Evolutionary conservation across 2,113 vertebrate species (phyloP), one percentile per base, ranked within the genome.

Genomic region (Zosterops lateralis): DNA sequence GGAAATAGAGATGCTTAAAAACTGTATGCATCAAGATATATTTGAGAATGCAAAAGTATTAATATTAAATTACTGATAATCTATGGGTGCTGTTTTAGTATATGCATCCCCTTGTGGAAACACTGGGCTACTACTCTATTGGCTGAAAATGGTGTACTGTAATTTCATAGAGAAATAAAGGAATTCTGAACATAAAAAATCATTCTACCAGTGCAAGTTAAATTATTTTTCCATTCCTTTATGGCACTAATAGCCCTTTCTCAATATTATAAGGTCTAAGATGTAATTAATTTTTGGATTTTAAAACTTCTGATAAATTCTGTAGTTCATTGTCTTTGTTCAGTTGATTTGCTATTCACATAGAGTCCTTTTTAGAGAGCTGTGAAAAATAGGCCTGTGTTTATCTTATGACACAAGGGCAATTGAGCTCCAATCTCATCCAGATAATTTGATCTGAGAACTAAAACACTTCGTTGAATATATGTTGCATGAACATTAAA

Each of bases 361-460:
- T 17, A 31, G 4, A 66, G 44, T 34, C 40, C 50, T 87, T 91
- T 92, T 78, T 19, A 85, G 38, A 79, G 48, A 72, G 29, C 31
- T 74, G 25, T 89, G 84, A 92, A 92, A 93, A 95, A 81, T 44
- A 84, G 57, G 26, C 26, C 32, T 74, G 7, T 65, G 72, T 90
- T 96, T 96, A 58, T 92, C 85, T 93, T 89, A 68, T 66, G 70
- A 88, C 70, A 92, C 79, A 84, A 92, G 65, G 72, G 45, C 85
- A 95, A 86, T 42, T 92, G 87, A 91, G 58, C 53, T 94, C 78
- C 82, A 92, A 84, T 88, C 72, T 94, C 66, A 82, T 87, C 42
- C 75, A 90, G 81, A 89, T 93, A 95, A 94, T 95, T 91, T 94
- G 60, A 85, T 81, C 78, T 83, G 75, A 89, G 75, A 67, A 79